Percentiles rank a stretch among this genome's conserved stretches.
phyloP scores from a whole-genome alignment of 35 echinoderm and acorn worm genomes.

The Lytechinus variegatus region DNA sequence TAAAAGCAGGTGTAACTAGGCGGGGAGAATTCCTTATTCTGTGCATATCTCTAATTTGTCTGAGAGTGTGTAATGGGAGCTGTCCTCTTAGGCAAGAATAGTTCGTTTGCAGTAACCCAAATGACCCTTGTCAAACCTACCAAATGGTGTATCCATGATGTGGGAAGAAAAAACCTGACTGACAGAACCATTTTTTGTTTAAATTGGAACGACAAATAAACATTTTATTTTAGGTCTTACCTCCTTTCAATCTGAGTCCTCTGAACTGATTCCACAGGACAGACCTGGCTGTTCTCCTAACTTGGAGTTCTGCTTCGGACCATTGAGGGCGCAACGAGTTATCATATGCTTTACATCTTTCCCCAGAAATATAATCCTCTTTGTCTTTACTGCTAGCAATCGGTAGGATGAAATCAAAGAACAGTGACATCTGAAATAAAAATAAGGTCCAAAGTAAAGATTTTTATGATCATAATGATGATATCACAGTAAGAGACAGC shows the following conservation, averaged over 20 bases:
- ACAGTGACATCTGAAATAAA: constrained; percentile 78
- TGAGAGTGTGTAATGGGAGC: too few relatives aligned
- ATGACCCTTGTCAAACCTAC: too few relatives aligned
- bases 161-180: too few relatives aligned
- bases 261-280: constrained; percentile 82
- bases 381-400: constrained; percentile 74
- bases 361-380: constrained; percentile 81
- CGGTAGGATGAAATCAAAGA: constrained; percentile 91
- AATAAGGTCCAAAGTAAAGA: constrained; percentile 1
- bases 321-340: constrained; percentile 56
- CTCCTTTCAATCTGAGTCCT: constrained; percentile 81
- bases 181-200: too few relatives aligned
- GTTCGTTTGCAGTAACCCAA: too few relatives aligned
- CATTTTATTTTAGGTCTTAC: constrained; percentile 14
- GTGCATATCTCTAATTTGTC: too few relatives aligned
- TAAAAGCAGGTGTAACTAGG: too few relatives aligned
- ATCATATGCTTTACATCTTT: constrained; percentile 68
- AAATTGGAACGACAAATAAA: too few relatives aligned
- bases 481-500: too few relatives aligned
- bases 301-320: constrained; percentile 42
- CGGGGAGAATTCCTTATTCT: too few relatives aligned
- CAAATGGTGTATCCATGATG: too few relatives aligned
- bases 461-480: neutral
- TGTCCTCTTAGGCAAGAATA: too few relatives aligned
- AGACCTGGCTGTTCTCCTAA: constrained; percentile 66